A percentile compares a stretch with the other conserved stretches of the same genome.
phyloP scores from a whole-genome alignment of 2,797 vertebrate species.

The Schizopygopsis pylzovi region DNA sequence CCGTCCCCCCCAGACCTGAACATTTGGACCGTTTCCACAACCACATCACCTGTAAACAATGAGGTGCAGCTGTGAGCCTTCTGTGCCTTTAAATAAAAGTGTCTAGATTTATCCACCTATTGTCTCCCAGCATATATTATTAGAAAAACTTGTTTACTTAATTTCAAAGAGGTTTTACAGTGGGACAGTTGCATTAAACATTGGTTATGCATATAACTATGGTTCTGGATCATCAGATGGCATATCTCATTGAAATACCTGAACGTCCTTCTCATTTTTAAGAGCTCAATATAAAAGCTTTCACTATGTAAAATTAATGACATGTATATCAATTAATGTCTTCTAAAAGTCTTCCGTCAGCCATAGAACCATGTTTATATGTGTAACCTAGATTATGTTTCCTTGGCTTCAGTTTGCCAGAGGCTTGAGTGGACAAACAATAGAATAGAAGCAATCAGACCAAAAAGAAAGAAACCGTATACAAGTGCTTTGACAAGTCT shows the following conservation, averaged over 20 bases:
- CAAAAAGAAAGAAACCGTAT: no score
- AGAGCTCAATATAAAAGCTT: background rate
- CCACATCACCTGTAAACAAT: slow-evolving; percentile 24
- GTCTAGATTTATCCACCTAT: slow-evolving; percentile 6
- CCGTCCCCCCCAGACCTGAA: background rate
- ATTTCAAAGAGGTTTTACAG: background rate
- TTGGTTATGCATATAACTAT: background rate
- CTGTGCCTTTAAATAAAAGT: slow-evolving; percentile 50
- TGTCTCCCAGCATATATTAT: slow-evolving; percentile 17
- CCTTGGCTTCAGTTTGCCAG: background rate
- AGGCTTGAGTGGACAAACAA: background rate
- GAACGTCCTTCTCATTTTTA: background rate
- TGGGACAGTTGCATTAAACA: background rate
- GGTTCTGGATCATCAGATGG: background rate
- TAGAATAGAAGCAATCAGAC: no score
- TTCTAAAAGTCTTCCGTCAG: background rate
- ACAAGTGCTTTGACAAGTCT: no score
- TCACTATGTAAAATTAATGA: background rate
- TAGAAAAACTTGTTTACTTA: background rate
- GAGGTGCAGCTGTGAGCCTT: slow-evolving; percentile 36
- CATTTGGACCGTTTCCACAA: background rate
- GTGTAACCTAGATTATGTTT: background rate
- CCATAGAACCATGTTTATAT: background rate
- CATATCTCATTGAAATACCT: background rate
- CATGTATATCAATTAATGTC: background rate